Evolutionary conservation across 2,888 invertebrate species (phyloP), one percentile per base, ranked within the genome.

Genomic region (Poecilus cupreus): DNA sequence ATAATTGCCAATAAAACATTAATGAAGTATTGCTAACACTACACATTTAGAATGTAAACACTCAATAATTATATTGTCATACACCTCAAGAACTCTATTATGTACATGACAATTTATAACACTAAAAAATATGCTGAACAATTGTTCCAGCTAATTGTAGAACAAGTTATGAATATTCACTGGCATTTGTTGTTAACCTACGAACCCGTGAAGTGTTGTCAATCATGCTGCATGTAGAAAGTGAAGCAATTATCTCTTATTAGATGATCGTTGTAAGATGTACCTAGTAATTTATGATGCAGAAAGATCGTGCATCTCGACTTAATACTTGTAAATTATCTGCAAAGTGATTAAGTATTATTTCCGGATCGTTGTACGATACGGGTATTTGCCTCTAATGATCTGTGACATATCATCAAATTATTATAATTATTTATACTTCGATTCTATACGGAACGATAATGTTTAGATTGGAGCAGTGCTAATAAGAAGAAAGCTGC

Each of bases 241-340:
- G 64, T 37, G 18, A 68, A 37, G 64, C 39, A 68, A 68, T 68
- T 68, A 68, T 18, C 26, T 32, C 26, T 54, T 22, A 54, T 54
- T 54, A 54, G 10, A 32, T 37, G 37, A 18, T 51, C 11, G 51
- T n/a, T n/a, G n/a, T n/a, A 60, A 60, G 60, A 60, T 60, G 60
- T n/a, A 60, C 18, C 3, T 37, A 68, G 20, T 68, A 68, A 68
- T 68, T 68, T 68, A 51, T 51, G 51, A 51, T 51, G 51, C 64
- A 18, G 37, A 32, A 16, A 60, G 37, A 37, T 68, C 64, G 64
- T 68, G 37, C 64, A 68, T 26, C 60, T n/a, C n/a, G 64, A 16
- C 10, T 68, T 68, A 13, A 68, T 68, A 37, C 37, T 20, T 18
- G 37, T 13, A 37, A 57, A 24, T 24, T 24, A 68, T 32, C 64